A percentile compares a stretch with the other conserved stretches of the same genome.
Conservation (phyloP, 2,113 vertebrate genomes). For the Scolopax mira region DNA sequence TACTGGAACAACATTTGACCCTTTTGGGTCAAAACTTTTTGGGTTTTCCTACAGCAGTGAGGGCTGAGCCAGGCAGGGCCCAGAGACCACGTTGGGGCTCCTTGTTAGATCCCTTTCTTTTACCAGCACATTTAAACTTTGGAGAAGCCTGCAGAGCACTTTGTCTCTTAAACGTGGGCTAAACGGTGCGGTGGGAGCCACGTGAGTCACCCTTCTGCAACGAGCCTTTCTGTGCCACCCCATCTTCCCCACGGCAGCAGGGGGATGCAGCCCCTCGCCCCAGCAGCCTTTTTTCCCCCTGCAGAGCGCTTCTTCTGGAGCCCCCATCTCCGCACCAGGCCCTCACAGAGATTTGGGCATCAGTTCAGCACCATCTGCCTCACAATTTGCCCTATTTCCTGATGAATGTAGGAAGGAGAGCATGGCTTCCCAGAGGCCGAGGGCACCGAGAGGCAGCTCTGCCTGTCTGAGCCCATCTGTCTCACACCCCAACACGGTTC, state of each 20-base stretch:
- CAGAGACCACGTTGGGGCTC: neutral
- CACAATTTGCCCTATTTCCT: neutral
- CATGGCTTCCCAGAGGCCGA: neutral
- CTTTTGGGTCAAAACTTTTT: too few relatives aligned
- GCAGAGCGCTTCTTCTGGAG: neutral
- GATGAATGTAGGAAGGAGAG: neutral
- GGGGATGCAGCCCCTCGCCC: neutral
- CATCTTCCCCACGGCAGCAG: neutral
- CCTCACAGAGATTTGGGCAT: neutral
- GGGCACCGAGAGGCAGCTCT: neutral
- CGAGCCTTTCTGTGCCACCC: conserved; percentile 16
- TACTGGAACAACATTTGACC: neutral
- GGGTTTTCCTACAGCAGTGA: neutral
- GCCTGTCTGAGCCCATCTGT: neutral
- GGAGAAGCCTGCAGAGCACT: neutral
- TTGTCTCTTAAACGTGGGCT: neutral
- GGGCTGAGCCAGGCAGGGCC: neutral
- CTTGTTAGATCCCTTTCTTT: neutral
- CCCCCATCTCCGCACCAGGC: neutral
- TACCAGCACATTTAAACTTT: neutral
- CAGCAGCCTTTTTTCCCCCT: neutral
- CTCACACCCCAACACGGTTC: neutral
- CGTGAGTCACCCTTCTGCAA: neutral
- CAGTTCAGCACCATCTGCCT: neutral
- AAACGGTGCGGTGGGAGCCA: neutral